Base-by-base conservation (phyloP, 2,797 vertebrate genomes). In the Dryobates pubescens region DNA sequence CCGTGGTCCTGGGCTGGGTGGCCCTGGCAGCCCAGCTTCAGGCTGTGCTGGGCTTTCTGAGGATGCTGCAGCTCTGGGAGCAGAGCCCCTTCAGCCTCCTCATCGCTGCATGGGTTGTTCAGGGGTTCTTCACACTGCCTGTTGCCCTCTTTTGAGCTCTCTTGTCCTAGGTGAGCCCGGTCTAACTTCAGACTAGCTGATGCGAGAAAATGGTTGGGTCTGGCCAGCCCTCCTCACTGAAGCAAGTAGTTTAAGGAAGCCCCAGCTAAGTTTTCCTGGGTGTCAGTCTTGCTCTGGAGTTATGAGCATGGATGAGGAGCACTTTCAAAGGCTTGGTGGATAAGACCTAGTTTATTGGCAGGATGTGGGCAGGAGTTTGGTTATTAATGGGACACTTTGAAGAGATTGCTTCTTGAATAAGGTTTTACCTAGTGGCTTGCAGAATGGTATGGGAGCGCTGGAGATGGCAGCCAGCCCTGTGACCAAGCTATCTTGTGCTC, bases 401-500 rank as follows among this genome's bases (percentile, higher is more conserved):
- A 36, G 65, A 38, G 19, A 34, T 57, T 0, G 0, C 10, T 68
- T 32, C 23, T 56, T 34, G 56, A 88, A 57, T 49, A 29, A 51
- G 45, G 41, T 20, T 78, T 27, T 80, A 17, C 38, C 53, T 34
- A 36, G 32, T 64, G 65, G 74, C 70, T 11, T 5, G 65, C 47
- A 19, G 63, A 83, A 68, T 6, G 10, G 17, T 27, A 34, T 8
- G 45, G 78, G 63, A n/a, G 29, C 0, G 3, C 86, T 70, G 88
- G 63, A 75, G 68, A 30, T 3, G 14, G 32, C 63, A 83, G 30
- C 36, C 18, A 65, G 77, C 62, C n/a, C 32, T 0, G 1, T 5
- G 64, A 43, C 59, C 0, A 0, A 62, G 61, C 73, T 38, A 23
- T 16, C 68, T n/a, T 0, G 0, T 80, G 57, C n/a, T 83, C n/a